Conservation (phyloP, 2,797 vertebrate species). For the Chelon auratus region DNA sequence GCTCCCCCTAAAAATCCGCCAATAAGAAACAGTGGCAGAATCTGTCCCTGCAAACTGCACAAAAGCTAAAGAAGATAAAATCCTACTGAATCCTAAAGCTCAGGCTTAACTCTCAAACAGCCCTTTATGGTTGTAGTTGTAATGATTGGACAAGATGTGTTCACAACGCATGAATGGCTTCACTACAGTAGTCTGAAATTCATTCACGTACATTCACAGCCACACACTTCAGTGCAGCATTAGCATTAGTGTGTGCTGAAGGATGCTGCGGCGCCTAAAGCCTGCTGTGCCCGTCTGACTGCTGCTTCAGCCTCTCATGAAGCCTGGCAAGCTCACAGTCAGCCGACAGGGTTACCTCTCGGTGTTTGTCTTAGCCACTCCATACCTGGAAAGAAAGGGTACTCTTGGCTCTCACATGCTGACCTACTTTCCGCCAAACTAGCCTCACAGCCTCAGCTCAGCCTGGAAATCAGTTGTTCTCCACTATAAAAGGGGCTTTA, state of each 20-base stretch:
- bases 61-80: too few relatives aligned
- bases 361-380: constrained; percentile 43
- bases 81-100: too few relatives aligned
- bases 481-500: constrained; percentile 27
- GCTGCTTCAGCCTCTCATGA: constrained; percentile 13
- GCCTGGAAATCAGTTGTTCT: constrained; percentile 51
- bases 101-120: neutral
- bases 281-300: constrained; percentile 6
- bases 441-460: constrained; percentile 43
- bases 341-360: constrained; percentile 30
- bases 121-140: neutral
- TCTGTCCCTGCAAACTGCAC: too few relatives aligned
- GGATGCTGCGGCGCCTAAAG: constrained; percentile 17
- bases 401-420: constrained; percentile 32
- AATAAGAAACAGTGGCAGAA: too few relatives aligned
- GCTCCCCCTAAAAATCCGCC: too few relatives aligned
- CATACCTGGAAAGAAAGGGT: constrained; percentile 46
- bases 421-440: constrained; percentile 66
- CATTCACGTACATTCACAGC: neutral
- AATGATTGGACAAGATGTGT: neutral
- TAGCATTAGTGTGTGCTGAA: constrained; percentile 25
- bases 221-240: neutral
- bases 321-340: constrained; percentile 24
- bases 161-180: neutral
- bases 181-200: neutral